A percentile compares a stretch with the other conserved stretches of the same genome.
Conservation (phyloP, 1,140 invertebrate species). For the Ridgeia piscesae region DNA sequence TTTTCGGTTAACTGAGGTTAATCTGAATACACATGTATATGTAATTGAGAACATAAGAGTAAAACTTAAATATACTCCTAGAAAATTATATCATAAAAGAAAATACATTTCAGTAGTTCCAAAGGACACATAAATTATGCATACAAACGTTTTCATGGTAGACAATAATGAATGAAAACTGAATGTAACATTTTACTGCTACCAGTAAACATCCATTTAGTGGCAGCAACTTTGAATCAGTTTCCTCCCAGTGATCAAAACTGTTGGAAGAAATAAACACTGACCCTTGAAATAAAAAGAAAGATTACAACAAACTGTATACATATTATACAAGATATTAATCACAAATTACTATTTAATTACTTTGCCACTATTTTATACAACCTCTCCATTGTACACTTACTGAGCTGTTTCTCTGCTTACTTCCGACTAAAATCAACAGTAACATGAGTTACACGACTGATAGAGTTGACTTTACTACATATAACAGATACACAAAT, state of each 20-base stretch:
- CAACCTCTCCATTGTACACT: neutral
- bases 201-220: too few species aligned
- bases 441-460: neutral
- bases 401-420: neutral
- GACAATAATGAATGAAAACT: too few species aligned
- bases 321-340: slow-evolving; percentile 10
- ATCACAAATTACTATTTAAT: neutral
- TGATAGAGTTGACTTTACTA: neutral
- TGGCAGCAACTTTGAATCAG: too few species aligned
- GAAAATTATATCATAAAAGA: too few species aligned
- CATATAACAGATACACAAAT: neutral
- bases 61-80: slow-evolving; percentile 42
- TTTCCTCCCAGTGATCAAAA: too few species aligned
- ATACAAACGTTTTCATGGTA: too few species aligned
- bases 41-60: too few species aligned
- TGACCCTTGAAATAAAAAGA: slow-evolving; percentile 20
- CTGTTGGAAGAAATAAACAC: too few species aligned
- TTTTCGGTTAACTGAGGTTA: neutral
- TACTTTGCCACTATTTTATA: neutral
- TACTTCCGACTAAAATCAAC: neutral
- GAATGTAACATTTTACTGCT: too few species aligned
- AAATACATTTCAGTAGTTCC: too few species aligned
- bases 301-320: too few species aligned
- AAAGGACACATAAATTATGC: too few species aligned
- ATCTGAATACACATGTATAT: neutral